Percentiles rank a stretch among this genome's conserved stretches.
phyloP scores from a whole-genome alignment of 2,888 invertebrate species.

The Torymus tubicola region DNA sequence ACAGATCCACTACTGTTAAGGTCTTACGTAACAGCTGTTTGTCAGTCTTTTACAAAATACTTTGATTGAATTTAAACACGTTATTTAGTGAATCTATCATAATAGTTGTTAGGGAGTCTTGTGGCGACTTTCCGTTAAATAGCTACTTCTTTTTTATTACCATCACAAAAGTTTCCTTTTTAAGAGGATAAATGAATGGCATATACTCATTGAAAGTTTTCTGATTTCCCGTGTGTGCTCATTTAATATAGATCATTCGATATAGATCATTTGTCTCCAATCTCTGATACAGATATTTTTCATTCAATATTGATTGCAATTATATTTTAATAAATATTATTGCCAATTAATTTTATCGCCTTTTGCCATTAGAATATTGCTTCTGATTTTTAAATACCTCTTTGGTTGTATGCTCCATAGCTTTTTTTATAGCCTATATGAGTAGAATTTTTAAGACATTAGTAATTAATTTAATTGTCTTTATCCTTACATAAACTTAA shows the following conservation, averaged over 20 bases:
- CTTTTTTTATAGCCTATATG: slow-evolving; percentile 23
- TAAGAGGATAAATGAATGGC: too few relatives aligned
- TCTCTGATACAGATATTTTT: too few relatives aligned
- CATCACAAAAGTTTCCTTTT: neutral
- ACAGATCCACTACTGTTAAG: slow-evolving; percentile 6
- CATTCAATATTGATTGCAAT: too few relatives aligned
- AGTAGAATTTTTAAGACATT: slow-evolving; percentile 24
- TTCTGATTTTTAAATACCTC: slow-evolving; percentile 33
- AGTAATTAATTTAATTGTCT: slow-evolving; percentile 2
- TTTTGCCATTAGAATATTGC: neutral
- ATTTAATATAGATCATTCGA: neutral
- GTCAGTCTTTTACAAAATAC: too few relatives aligned
- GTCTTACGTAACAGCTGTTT: too few relatives aligned
- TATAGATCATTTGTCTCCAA: too few relatives aligned
- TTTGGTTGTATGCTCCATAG: slow-evolving; percentile 23
- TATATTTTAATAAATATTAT: too few relatives aligned
- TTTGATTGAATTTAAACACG: too few relatives aligned
- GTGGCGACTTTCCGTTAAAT: neutral
- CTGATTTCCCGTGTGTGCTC: neutral
- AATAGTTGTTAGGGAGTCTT: neutral
- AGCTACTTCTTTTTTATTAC: slow-evolving; percentile 1
- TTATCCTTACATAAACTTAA: neutral
- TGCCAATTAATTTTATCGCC: too few relatives aligned
- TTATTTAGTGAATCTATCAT: neutral
- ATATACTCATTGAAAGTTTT: neutral